A percentile compares a stretch with the other conserved stretches of the same genome.
Conservation (phyloP, 2,113 vertebrate species). For the Etheostoma spectabile region DNA sequence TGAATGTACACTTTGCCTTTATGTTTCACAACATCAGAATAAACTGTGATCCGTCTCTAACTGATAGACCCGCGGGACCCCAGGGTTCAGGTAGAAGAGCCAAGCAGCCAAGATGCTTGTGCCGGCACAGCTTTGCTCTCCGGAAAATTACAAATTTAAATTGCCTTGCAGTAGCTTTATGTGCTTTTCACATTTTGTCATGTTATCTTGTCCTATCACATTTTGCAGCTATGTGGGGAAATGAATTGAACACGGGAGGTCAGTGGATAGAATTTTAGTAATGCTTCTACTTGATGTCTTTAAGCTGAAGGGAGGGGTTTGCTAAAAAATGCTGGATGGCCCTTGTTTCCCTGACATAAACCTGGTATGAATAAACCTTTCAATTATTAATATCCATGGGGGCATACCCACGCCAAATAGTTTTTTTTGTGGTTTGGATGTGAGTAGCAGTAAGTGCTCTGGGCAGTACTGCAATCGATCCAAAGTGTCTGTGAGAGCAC, state of each 20-base stretch:
- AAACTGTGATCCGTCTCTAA: conserved; percentile 49
- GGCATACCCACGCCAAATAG: conserved; percentile 60
- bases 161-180: conserved; percentile 43
- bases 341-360: conserved; percentile 70
- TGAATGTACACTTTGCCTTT: conserved; percentile 45
- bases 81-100: conserved; percentile 24
- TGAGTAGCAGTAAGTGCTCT: conserved; percentile 55
- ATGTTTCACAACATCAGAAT: conserved; percentile 51
- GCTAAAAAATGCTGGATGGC: conserved; percentile 39
- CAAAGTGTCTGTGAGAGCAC: conserved; percentile 30
- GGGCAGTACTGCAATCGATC: conserved; percentile 65
- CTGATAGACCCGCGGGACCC: conserved; percentile 27
- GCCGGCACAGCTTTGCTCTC: conserved; percentile 29
- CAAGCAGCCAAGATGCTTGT: conserved; percentile 3
- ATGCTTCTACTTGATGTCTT: conserved; percentile 23
- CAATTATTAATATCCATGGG: conserved; percentile 78
- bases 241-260: conserved; percentile 47
- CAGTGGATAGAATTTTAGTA: conserved; percentile 37
- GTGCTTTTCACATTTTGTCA: conserved; percentile 37
- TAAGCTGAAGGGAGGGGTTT: conserved; percentile 16
- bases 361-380: conserved; percentile 69
- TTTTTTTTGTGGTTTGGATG: conserved; percentile 69
- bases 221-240: conserved; percentile 47
- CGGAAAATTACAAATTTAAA: conserved; percentile 65
- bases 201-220: conserved; percentile 50